Conservation (phyloP, 2,888 invertebrate genomes). For the Nemurella pictetii region DNA sequence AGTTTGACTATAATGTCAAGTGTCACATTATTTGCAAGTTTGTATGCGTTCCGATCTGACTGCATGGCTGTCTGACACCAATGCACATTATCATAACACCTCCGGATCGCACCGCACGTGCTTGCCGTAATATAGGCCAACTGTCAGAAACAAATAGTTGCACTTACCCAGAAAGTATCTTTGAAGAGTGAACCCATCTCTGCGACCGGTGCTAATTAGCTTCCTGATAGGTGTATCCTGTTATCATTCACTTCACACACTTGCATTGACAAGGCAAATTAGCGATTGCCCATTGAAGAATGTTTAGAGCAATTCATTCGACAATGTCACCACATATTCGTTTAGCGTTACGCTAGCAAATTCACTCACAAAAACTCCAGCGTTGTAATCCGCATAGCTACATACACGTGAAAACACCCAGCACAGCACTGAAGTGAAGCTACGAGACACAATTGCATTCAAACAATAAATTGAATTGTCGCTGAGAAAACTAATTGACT, state of each 20-base stretch:
- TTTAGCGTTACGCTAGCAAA: background rate
- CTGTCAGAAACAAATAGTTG: too few species aligned
- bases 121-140: too few species aligned
- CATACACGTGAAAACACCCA: too few species aligned
- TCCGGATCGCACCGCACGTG: too few species aligned
- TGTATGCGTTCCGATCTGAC: too few species aligned
- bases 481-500: background rate
- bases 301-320: background rate
- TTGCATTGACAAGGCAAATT: background rate
- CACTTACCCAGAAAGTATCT: constrained; percentile 26
- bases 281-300: background rate
- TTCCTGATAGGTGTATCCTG: background rate
- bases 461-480: too few species aligned
- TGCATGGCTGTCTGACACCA: too few species aligned
- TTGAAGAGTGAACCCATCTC: constrained; percentile 19
- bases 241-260: background rate
- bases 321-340: background rate
- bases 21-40: too few species aligned
- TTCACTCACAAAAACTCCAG: background rate
- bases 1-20: too few species aligned
- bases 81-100: too few species aligned
- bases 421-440: too few species aligned
- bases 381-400: background rate
- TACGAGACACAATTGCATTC: too few species aligned
- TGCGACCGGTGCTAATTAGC: background rate